Base-by-base conservation (phyloP, 2,888 invertebrate genomes). In the Cancer borealis region DNA sequence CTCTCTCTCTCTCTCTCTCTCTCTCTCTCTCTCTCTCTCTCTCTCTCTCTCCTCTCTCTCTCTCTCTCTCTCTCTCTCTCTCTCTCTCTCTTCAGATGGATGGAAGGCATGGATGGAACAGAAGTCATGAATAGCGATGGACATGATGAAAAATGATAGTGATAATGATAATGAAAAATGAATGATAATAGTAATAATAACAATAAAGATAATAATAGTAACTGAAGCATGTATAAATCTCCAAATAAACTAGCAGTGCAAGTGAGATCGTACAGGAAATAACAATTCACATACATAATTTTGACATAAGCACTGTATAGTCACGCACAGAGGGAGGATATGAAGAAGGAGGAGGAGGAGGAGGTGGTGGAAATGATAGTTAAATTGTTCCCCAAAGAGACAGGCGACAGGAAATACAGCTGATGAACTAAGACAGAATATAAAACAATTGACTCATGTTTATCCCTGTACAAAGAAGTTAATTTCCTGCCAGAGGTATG, bases 21-120 rank as follows among this genome's bases (percentile, higher is more conserved):
- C 87, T 84, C 84, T 84, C 84, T 87, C 87, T 87, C 87, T 45
- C 87, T 30, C 30, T 87, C 87, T 87, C 87, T 87, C 87, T 87
- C 87, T 87, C 87, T 87, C 87, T 60, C 60, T 60, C 60, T 60
- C 60, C 60, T 60, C 60, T 60, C 60, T 60, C 60, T 60, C 60
- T 60, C 60, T 60, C 17, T 60, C 17, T 60, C 17, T 60, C 60
- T 60, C 60, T 87, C 87, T 84, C 84, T 84, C 84, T 87, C 87
- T 87, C 87, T 45, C 87, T 30, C 30, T 87, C 87, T 87, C 87
- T 30, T 8, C 39, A 39, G 39, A 39, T 39, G 39, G 39, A 39
- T 39, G 39, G 2, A 39, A 39, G 17, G 60, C 21, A 60, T 0
- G 60, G 60, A 21, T 4, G 14, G 5, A 39, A 88, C 3, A 12